Evolutionary conservation across 2,888 invertebrate species (phyloP), one percentile per base, ranked within the genome.

Genomic region (Drosophila neoperkinsi): DNA sequence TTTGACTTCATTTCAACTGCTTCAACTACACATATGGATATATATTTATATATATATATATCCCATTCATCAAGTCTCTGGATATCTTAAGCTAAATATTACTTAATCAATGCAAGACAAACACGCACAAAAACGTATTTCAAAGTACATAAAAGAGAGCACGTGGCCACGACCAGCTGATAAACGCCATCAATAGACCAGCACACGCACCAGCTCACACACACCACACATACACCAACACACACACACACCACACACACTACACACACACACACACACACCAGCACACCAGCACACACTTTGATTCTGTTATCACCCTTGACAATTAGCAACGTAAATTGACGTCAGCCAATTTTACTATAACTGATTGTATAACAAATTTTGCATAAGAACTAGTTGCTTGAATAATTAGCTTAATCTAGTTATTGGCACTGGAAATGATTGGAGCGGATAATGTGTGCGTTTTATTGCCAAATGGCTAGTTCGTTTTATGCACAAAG

Each of bases 241-340:
- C 21, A 21, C 25, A 46, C 46, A 43, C 25, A 36, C 28, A 21
- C 2, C 25, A 25, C 25, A 28, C 28, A 28, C 28, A 28, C 28
- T 0, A 2, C 25, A 28, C 25, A 43, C 51, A 28, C 25, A n/a
- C 49, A 49, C 41, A 61, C 36, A 36, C 61, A 56, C 46, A 43
- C 51, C 50, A 25, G 21, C 28, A 36, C 28, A 43, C 36, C 25
- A 25, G 49, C 43, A 43, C 34, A 43, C 31, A 50, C 51, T 28
- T 18, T 46, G 36, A 28, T 34, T 59, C 34, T 74, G 53, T 25
- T 79, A 78, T 78, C 78, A 79, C 59, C 59, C 33, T 61, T 63
- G 41, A 34, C 55, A 79, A 78, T 79, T 74, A 53, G 78, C 68
- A 62, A 49, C 75, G 68, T 71, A 75, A 78, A 79, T 75, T 79